A percentile compares a stretch with the other conserved stretches of the same genome.
phyloP scores from a whole-genome alignment of 2,797 vertebrate genomes.

The Cynodonichthys magdalenae region DNA sequence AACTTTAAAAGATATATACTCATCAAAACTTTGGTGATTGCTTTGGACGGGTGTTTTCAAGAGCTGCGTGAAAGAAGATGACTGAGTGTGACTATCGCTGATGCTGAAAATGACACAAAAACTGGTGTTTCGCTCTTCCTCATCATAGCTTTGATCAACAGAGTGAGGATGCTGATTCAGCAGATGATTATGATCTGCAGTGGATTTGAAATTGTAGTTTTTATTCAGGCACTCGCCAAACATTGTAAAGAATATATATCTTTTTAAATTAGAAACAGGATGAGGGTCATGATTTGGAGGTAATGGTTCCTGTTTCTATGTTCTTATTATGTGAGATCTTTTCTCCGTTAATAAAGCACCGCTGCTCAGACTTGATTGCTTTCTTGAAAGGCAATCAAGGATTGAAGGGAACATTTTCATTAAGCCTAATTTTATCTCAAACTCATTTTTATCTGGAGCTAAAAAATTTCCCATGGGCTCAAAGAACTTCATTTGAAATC shows the following conservation, averaged over 20 bases:
- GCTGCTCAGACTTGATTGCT: slow-evolving; percentile 21
- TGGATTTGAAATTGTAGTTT: neutral
- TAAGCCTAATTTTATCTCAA: slow-evolving; percentile 18
- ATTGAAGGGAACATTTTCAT: slow-evolving; percentile 12
- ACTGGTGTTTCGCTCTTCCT: slow-evolving; percentile 9
- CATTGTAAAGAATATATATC: neutral
- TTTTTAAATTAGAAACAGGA: neutral
- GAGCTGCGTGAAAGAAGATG: slow-evolving; percentile 15
- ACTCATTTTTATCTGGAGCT: neutral
- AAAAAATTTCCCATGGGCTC: neutral
- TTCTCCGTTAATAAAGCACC: slow-evolving; percentile 24
- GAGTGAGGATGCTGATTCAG: too few relatives aligned
- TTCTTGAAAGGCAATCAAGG: slow-evolving; percentile 2
- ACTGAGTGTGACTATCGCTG: slow-evolving; percentile 42
- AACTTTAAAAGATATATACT: slow-evolving; percentile 52
- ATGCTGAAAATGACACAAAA: slow-evolving; percentile 45
- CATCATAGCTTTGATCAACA: slow-evolving; percentile 10
- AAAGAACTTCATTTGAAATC: neutral
- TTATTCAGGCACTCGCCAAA: neutral
- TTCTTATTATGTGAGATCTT: slow-evolving; percentile 2
- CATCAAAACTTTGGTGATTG: slow-evolving; percentile 65
- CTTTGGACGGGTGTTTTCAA: slow-evolving; percentile 54
- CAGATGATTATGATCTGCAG: too few relatives aligned
- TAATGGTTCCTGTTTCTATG: slow-evolving; percentile 9
- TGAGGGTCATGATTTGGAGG: neutral